Conservation (phyloP, 2,888 invertebrate species). For the Silvanus unidentatus region DNA sequence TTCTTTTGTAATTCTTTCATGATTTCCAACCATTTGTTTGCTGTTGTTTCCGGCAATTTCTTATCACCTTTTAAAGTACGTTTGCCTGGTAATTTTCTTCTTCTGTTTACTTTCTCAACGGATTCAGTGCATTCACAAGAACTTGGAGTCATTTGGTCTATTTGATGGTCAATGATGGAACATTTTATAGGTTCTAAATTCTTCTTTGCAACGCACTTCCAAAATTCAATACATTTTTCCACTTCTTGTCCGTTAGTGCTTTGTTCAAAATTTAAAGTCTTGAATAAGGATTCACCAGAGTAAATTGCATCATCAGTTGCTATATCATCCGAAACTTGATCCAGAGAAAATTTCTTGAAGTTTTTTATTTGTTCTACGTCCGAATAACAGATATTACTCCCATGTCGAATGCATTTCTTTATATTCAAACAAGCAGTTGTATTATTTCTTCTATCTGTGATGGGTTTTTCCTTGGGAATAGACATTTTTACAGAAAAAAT, state of each 20-base stretch:
- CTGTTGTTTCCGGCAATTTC: slow-evolving; percentile 2
- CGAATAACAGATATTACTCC: slow-evolving; percentile 24
- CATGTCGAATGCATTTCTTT: slow-evolving; percentile 21
- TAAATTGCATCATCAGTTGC: slow-evolving; percentile 17
- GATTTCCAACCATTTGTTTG: slow-evolving; percentile 20
- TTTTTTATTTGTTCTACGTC: slow-evolving; percentile 24
- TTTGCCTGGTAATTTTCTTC: slow-evolving; percentile 5
- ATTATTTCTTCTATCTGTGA: too few relatives aligned
- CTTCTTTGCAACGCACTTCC: slow-evolving; percentile 30
- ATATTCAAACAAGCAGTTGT: neutral
- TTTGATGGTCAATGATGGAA: slow-evolving; percentile 20
- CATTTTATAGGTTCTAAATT: slow-evolving; percentile 33
- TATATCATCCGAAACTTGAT: slow-evolving; percentile 6
- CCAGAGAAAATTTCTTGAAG: slow-evolving; percentile 15
- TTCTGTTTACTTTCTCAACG: slow-evolving; percentile 7
- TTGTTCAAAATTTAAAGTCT: slow-evolving; percentile 30
- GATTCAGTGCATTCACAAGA: neutral
- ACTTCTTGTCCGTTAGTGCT: slow-evolving; percentile 26
- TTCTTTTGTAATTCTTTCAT: slow-evolving; percentile 26
- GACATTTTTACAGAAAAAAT: too few relatives aligned
- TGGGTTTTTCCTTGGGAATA: too few relatives aligned
- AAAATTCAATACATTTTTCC: slow-evolving; percentile 32
- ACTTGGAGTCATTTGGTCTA: neutral
- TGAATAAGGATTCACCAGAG: slow-evolving; percentile 31
- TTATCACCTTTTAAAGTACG: neutral